Conservation (phyloP, 2,113 vertebrate genomes). For the Sialia sialis region DNA sequence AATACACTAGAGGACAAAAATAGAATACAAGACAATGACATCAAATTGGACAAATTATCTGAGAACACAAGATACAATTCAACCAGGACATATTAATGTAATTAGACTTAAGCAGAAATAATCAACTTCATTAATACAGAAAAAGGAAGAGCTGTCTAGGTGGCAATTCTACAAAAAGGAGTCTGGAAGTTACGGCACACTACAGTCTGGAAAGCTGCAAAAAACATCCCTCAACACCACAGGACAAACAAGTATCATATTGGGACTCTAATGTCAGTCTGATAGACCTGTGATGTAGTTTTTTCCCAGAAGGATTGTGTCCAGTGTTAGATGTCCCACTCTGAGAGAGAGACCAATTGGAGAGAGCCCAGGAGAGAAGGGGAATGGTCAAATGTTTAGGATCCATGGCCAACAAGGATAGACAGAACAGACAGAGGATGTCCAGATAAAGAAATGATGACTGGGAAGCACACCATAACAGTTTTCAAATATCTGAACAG, state of each 20-base stretch:
- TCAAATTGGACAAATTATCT: constrained; percentile 32
- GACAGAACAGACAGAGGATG: background rate
- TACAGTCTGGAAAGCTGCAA: background rate
- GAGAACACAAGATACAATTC: constrained; percentile 25
- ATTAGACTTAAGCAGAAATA: constrained; percentile 35
- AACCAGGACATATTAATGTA: background rate
- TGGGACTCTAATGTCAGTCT: background rate
- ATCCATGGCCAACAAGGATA: background rate
- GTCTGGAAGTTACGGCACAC: background rate
- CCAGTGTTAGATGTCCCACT: background rate
- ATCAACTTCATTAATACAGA: constrained; percentile 6
- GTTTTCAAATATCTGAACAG: background rate
- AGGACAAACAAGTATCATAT: background rate
- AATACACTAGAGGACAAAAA: constrained; percentile 4
- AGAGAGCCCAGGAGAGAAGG: background rate
- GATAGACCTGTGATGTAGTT: background rate
- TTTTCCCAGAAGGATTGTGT: background rate
- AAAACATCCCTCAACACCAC: background rate
- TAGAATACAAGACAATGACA: constrained; percentile 5
- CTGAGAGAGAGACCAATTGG: background rate
- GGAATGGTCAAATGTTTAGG: background rate
- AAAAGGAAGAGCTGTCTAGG: background rate
- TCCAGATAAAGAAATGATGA: background rate
- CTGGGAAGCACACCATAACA: background rate
- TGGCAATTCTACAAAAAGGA: background rate